Evolutionary conservation across 2,888 invertebrate genomes (phyloP), one percentile per base, ranked within the genome.

Genomic region (Phyto melanocephala): DNA sequence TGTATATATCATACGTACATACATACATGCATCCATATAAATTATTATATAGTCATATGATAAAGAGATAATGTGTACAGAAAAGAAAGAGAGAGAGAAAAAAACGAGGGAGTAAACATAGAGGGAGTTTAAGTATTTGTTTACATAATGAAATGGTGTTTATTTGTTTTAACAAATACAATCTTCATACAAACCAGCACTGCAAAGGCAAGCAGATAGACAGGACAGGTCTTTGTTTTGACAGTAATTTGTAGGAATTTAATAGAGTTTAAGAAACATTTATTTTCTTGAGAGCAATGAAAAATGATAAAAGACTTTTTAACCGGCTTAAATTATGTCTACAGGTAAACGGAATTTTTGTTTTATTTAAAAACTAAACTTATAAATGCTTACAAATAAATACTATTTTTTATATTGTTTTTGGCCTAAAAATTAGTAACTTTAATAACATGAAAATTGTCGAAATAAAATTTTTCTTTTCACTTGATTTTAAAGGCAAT

Each of bases 161-260:
- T 81, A 84, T 81, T 88, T 88, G 88, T 86, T 88, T 88, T 81
- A 87, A 71, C 60, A 71, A 52, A 74, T 78, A 78, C 56, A 78
- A 40, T 52, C 60, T 62, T 50, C 17, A 52, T 20, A 45, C 33
- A 40, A 7, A 15, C 67, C 17, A 33, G 86, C 84, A 84, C 76
- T 42, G 15, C 3, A 42, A 15, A 5, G 8, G 45, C 8, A 15
- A n/a, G 3, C 63, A 83, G 22, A 63, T 35, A 33, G 24, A 72
- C 58, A 78, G 62, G 75, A 70, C 54, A 60, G n/a, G 24, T 52
- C 63, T 33, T 77, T 68, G 50, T 60, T 60, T 60, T 77, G 68
- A 68, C 60, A 68, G 68, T 77, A 77, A 77, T 77, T 77, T 77
- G 76, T 77, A 42, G 60, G 15, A 50, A 62, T 68, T 77, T 68